Evolutionary conservation across 2,113 vertebrate genomes (phyloP), one percentile per base, ranked within the genome.

Genomic region (Callipepla californica): DNA sequence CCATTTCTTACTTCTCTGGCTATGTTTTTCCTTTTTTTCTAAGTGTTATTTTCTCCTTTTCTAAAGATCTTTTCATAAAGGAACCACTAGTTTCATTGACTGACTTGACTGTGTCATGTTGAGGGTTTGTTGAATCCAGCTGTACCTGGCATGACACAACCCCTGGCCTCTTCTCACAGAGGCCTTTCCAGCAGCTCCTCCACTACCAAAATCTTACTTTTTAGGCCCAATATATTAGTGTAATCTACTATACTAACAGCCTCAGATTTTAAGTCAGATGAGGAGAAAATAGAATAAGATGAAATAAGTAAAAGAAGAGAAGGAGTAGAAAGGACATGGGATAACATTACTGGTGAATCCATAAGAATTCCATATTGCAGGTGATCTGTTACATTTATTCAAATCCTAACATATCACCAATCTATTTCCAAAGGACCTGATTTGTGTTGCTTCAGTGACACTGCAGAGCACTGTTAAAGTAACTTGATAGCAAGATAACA

Each of bases 121-220:
- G 16, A 45, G 13, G 4, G 9, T 42, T 14, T 9, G 8, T 0
- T 75, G 38, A 10, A 75, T 85, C 14, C 2, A 2, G 11, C 13
- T 42, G 22, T 47, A 5, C 20, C 58, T 48, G 6, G 17, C 42
- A 55, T 2, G 5, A 9, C 18, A 50, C 42, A 73, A 30, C 6
- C 30, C 3, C 22, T 47, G 34, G 18, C 48, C 28, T 53, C 32
- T 68, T 78, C 34, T 55, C 21, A 40, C 17, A 28, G n/a, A 55
- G 6, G 8, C 47, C n/a, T n/a, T 14, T 11, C 17, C 11, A 42
- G 58, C 40, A 87, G 13, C 25, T 11, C 9, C 6, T 4, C 12
- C 1, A 1, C 23, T 44, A 44, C 34, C 32, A 66, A 36, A 4
- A 25, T 19, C 15, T 79, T 55, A 8, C 9, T 9, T 22, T 50